Evolutionary conservation across 2,113 vertebrate species (phyloP), one percentile per base, ranked within the genome.

Genomic region (Macroglossus sobrinus): DNA sequence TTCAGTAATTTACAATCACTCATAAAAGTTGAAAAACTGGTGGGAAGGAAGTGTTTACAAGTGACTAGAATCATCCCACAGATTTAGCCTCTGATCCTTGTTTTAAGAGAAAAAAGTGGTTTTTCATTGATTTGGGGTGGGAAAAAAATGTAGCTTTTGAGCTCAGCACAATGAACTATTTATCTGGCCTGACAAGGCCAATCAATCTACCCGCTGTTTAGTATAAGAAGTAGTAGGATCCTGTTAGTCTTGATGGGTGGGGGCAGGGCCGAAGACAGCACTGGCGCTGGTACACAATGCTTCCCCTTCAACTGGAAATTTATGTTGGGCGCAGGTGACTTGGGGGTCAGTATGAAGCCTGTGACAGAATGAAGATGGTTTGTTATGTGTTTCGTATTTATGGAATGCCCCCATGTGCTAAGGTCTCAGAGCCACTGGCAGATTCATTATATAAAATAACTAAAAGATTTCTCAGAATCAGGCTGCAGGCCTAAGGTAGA

Each of bases 71-170:
- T 96, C 76, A 66, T 85, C 71, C 90, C 74, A 95, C 84, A 89
- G 84, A 96, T 93, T 96, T 96, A 96, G 97, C 87, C 88, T 97
- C 95, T 96, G 76, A 95, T 97, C 84, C 72, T 94, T 90, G 75
- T 94, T 84, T 93, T 91, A 80, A 85, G 45, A 22, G n/a, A 24
- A 61, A 78, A 88, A 91, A 96, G 89, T 93, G 92, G 84, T 96
- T 96, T 97, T 88, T 88, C 94, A 97, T 95, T 96, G 95, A 97
- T 96, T 96, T 97, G 16, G 94, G 96, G 95, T 97, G 95, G 96
- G 95, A 87, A 96, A 96, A 96, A 97, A 97, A 97, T 97, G 90
- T 97, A 92, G 96, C 96, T 97, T 98, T 97, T 97, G 87, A 98
- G 90, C 78, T 94, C 76, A 95, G 82, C 88, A 98, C 96, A 98